Evolutionary conservation across 2,797 vertebrate species (phyloP), one percentile per base, ranked within the genome.

Genomic region (Erethizon dorsatum): DNA sequence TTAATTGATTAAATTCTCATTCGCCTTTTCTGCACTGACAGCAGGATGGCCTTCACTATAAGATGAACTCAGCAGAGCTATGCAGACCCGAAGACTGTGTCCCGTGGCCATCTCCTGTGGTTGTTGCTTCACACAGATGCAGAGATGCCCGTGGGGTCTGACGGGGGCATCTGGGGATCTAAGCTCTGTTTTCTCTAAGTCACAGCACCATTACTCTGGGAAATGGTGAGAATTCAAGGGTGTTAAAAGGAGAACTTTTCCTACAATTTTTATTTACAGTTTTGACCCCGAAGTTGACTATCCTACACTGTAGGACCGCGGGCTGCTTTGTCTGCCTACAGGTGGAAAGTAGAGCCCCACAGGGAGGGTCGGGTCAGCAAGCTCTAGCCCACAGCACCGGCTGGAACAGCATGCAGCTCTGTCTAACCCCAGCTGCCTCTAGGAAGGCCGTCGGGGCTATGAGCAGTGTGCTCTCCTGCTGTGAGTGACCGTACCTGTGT

Each of bases 341-440:
- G 24, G 3, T 61, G 92, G 75, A 83, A 94, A 88, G 83, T 22
- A 80, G 80, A 96, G n/a, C 77, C 86, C 37, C 59, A 86, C 77
- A n/a, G n/a, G 24, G 15, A 75, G 59, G 86, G 41, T 78, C 26
- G 83, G 71, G n/a, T 69, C 45, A 80, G 31, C 47, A 4, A 90
- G 73, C 61, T 50, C 59, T 45, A 84, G 57, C 54, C 41, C 52
- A 52, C 26, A 71, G 52, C 20, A 69, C 33, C n/a, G 54, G n/a
- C 56, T 92, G n/a, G 26, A 65, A n/a, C 50, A 13, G 26, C 50
- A 47, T 33, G 93, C 77, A 56, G 28, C 47, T 77, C 69, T 85
- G 22, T 93, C 69, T 80, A 65, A 85, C 61, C 45, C 28, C 77
- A n/a, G 47, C 15, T 31, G 65, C 22, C 24, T 80, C 63, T 90